These are phyloP conservation scores for Hirundichthys speculiger DNA, from an alignment of 2,113 vertebrate species.

Conservation along the genomic window DNA sequence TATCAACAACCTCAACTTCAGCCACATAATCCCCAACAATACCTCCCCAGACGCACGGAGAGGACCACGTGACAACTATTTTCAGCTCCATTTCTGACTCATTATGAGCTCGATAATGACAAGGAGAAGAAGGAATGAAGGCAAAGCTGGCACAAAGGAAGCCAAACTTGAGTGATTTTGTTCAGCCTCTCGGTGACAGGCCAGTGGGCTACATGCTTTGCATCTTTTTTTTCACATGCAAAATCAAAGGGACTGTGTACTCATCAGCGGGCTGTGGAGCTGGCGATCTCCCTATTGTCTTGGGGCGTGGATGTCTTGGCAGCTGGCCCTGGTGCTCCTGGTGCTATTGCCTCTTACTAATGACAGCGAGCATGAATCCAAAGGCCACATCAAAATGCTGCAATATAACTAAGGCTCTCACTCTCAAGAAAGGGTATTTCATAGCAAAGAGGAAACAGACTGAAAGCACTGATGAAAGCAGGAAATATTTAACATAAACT, in stretches of 20 bases:
- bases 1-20: slow-evolving; percentile 29
- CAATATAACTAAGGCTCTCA: slow-evolving; percentile 37
- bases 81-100: slow-evolving; percentile 30
- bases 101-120: slow-evolving; percentile 48
- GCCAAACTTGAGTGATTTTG: slow-evolving; percentile 49
- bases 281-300: slow-evolving; percentile 49
- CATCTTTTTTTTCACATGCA: slow-evolving; percentile 60
- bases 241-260: slow-evolving; percentile 61
- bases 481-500: slow-evolving; percentile 17
- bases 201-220: slow-evolving; percentile 46
- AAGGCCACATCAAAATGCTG: slow-evolving; percentile 53
- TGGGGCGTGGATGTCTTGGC: slow-evolving; percentile 54
- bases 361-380: slow-evolving; percentile 62
- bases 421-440: slow-evolving; percentile 27
- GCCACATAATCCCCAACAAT: slow-evolving; percentile 28
- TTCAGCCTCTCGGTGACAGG: slow-evolving; percentile 52
- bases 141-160: slow-evolving; percentile 41
- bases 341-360: slow-evolving; percentile 57
- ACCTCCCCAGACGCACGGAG: background rate
- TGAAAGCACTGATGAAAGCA: slow-evolving; percentile 3
- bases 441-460: slow-evolving; percentile 17
- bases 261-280: slow-evolving; percentile 63
- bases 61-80: slow-evolving; percentile 29
- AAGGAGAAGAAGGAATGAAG: slow-evolving; percentile 43
- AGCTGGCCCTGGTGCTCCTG: slow-evolving; percentile 47